These are phyloP conservation scores for Montipora foliosa DNA, from an alignment of 64 coral and sea anemone genomes.

Conservation along the genomic window DNA sequence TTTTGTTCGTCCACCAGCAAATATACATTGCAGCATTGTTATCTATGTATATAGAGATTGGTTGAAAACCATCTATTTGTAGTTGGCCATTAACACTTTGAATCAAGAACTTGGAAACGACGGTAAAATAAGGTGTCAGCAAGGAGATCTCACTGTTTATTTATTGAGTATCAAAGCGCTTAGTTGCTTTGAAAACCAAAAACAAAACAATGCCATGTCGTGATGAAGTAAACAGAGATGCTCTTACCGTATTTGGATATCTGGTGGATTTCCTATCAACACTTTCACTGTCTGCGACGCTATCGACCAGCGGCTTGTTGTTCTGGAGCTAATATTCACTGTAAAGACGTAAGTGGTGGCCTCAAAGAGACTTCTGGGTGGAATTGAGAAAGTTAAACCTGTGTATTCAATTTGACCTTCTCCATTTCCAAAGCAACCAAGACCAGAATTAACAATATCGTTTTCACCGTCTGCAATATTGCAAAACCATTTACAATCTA, in stretches of 20 bases:
- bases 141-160: no score
- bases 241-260: constrained; percentile 81
- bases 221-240: no score
- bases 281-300: constrained; percentile 64
- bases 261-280: constrained; percentile 69
- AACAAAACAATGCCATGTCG: no score
- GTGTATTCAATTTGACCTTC: constrained; percentile 55
- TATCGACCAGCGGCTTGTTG: not conserved
- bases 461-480: not conserved
- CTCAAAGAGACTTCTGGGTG: constrained; percentile 67
- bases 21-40: no score
- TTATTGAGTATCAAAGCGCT: no score
- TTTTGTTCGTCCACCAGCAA: no score
- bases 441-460: not conserved
- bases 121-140: no score
- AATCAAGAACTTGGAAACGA: no score
- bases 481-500: constrained; percentile 83
- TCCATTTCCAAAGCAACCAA: constrained; percentile 91
- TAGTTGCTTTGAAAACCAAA: not conserved
- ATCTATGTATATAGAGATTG: no score
- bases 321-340: constrained; percentile 59
- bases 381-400: constrained; percentile 39
- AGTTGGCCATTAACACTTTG: no score
- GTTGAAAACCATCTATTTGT: no score
- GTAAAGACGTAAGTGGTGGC: constrained; percentile 68